Conservation (phyloP, 2,113 vertebrate genomes). For the Oncorhynchus gorbuscha region DNA sequence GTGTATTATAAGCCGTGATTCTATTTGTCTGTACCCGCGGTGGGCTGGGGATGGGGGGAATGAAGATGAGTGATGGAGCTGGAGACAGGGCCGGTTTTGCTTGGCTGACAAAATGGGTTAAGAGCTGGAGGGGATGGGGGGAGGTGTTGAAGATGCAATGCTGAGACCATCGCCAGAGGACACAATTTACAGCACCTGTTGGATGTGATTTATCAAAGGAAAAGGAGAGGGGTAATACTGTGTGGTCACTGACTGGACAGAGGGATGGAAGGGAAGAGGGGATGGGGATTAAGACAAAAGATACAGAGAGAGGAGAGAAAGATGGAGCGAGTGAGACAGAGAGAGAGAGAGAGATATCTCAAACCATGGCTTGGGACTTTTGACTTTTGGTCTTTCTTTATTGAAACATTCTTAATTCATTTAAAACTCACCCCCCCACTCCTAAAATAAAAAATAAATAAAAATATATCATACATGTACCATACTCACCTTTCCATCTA, state of each 20-base stretch:
- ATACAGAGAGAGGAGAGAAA: conserved; percentile 24
- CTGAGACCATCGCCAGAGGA: conserved; percentile 35
- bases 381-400: too few species aligned
- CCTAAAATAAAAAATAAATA: too few species aligned
- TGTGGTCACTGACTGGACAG: conserved; percentile 40
- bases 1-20: conserved; percentile 64
- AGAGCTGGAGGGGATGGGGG: conserved; percentile 49
- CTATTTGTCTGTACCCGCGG: conserved; percentile 64
- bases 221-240: conserved; percentile 44
- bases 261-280: conserved; percentile 25
- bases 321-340: conserved; percentile 11
- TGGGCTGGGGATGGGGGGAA: conserved; percentile 32
- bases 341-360: conserved; percentile 53
- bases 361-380: too few species aligned
- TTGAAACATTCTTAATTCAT: too few species aligned
- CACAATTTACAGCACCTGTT: conserved; percentile 67
- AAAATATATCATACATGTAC: too few species aligned
- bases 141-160: conserved; percentile 18
- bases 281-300: conserved; percentile 39
- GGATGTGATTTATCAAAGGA: conserved; percentile 61
- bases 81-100: conserved; percentile 66
- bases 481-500: too few species aligned
- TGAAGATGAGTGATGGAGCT: conserved; percentile 65
- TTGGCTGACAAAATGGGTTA: conserved; percentile 77
- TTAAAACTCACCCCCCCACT: too few species aligned